Conservation (phyloP, 2,797 vertebrate species). For the Myioborus miniatus region DNA sequence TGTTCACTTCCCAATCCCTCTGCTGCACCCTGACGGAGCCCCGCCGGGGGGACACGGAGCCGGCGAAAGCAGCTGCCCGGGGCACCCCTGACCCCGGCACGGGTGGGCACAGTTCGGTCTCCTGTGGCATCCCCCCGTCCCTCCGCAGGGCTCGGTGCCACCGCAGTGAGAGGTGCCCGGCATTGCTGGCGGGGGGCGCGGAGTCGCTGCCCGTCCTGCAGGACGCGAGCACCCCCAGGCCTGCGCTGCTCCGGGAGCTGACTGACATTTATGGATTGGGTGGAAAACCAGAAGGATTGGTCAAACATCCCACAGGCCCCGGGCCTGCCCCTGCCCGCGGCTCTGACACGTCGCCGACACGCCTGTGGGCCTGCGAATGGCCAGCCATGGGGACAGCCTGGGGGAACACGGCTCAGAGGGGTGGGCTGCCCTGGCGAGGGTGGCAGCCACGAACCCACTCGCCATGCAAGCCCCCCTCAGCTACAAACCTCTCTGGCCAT, state of each 20-base stretch:
- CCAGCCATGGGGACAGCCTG: neutral
- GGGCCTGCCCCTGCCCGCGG: neutral
- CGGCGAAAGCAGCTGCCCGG: accelerated
- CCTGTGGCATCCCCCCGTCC: accelerated
- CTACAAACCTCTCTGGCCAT: too few species aligned
- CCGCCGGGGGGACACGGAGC: neutral
- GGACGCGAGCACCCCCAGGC: neutral
- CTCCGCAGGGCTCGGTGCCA: neutral
- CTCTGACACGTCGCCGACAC: neutral
- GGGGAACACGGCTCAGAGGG: neutral
- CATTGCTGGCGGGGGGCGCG: accelerated
- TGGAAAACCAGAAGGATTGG: neutral
- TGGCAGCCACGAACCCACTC: neutral
- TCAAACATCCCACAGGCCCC: neutral
- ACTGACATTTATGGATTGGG: neutral
- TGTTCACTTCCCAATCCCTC: neutral
- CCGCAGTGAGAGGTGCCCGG: accelerated
- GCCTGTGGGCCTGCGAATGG: neutral
- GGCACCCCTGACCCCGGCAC: accelerated
- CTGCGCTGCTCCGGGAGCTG: neutral
- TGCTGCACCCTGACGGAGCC: neutral
- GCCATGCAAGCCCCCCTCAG: neutral
- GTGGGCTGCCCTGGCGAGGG: neutral
- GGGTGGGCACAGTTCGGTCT: neutral
- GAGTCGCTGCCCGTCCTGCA: accelerated